Percentiles rank a stretch among this genome's conserved stretches.
phyloP scores from a whole-genome alignment of 2,888 invertebrate species.

The Tetragnatha montana region DNA sequence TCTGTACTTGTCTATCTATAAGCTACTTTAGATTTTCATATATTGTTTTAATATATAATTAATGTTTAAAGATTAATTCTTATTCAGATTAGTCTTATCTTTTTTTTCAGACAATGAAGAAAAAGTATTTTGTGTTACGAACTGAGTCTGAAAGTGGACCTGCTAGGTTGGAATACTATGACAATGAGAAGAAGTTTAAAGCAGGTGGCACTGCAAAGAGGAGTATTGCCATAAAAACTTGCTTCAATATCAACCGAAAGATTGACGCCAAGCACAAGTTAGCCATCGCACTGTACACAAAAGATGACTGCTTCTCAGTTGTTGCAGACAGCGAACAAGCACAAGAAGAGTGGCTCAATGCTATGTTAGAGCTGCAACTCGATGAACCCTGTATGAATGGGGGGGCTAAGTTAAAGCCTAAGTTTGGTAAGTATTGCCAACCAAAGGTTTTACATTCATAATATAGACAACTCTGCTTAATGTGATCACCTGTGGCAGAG shows the following conservation, averaged over 20 bases:
- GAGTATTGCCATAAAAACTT: slow-evolving; percentile 86
- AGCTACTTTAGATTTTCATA: too few relatives aligned
- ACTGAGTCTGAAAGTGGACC: slow-evolving; percentile 84
- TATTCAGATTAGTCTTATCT: not conserved
- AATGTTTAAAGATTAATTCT: too few relatives aligned
- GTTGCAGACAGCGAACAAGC: slow-evolving; percentile 89
- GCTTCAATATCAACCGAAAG: slow-evolving; percentile 92
- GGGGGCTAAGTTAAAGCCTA: slow-evolving; percentile 63
- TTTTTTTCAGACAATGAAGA: slow-evolving; percentile 85
- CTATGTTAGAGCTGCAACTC: slow-evolving; percentile 85
- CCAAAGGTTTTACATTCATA: not conserved
- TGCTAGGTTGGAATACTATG: slow-evolving; percentile 93
- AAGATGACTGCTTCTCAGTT: slow-evolving; percentile 92
- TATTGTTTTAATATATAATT: too few relatives aligned
- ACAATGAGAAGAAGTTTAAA: slow-evolving; percentile 92
- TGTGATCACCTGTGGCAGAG: too few relatives aligned
- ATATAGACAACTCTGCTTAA: not conserved
- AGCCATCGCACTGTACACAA: slow-evolving; percentile 91
- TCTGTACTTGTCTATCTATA: too few relatives aligned
- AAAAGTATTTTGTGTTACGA: slow-evolving; percentile 92
- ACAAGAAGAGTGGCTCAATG: slow-evolving; percentile 87
- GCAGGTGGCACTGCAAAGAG: slow-evolving; percentile 83
- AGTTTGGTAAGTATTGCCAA: slow-evolving; percentile 64
- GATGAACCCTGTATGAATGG: slow-evolving; percentile 76
- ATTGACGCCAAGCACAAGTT: slow-evolving; percentile 89